Evolutionary conservation across 1,140 invertebrate genomes (phyloP).

Genomic region (Helicoverpa armigera): DNA sequence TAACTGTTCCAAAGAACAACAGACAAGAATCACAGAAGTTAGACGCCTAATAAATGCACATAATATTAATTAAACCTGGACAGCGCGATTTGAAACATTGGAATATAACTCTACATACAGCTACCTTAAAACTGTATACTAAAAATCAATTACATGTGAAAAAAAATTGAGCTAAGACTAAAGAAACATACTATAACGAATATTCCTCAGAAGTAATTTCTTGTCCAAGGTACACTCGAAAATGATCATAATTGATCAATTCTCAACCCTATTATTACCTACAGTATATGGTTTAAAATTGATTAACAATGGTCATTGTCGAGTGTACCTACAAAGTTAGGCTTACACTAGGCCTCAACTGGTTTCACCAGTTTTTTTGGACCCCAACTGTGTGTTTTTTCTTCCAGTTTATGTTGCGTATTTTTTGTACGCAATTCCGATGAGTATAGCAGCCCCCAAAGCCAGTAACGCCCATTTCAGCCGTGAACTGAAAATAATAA

Average conservation of each 20-base stretch:
- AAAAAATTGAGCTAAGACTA: not conserved
- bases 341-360: slow-evolving; percentile 25
- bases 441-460: slow-evolving; percentile 66
- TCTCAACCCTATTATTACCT: no score
- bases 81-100: no score
- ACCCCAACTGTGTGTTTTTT: slow-evolving; percentile 25
- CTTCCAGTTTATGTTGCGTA: slow-evolving; percentile 54
- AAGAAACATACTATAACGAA: not conserved
- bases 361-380: slow-evolving; percentile 40
- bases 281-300: no score
- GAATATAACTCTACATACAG: no score
- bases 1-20: no score
- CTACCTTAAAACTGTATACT: no score
- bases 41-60: no score
- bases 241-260: no score
- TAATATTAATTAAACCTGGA: no score
- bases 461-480: slow-evolving; percentile 73
- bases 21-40: no score
- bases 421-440: slow-evolving; percentile 74
- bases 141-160: no score
- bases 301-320: not conserved
- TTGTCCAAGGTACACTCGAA: no score
- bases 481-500: slow-evolving; percentile 67
- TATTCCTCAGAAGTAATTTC: not conserved
- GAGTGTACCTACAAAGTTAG: slow-evolving; percentile 6